phyloP scores from a whole-genome alignment of 1,140 invertebrate genomes.

The Bombus impatiens region DNA sequence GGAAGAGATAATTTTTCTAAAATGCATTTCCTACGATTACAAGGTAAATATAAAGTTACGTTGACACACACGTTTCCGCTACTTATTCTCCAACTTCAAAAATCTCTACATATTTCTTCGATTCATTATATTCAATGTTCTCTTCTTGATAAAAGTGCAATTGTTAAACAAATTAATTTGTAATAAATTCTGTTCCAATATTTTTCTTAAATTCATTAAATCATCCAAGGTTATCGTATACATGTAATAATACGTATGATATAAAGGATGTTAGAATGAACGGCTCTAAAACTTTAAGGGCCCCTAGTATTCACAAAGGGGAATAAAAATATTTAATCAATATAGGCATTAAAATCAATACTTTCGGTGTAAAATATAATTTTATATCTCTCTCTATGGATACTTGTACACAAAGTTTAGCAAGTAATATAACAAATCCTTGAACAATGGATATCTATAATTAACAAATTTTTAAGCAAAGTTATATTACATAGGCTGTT shows the following conservation, averaged over 20 bases:
- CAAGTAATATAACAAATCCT: background rate
- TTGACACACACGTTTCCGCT: background rate
- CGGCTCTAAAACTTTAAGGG: background rate
- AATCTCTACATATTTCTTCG: background rate
- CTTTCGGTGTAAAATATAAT: background rate
- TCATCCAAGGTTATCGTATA: background rate
- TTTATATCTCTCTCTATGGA: background rate
- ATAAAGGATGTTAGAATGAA: background rate
- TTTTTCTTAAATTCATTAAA: background rate
- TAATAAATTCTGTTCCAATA: background rate
- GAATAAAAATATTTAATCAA: background rate
- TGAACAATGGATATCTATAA: background rate
- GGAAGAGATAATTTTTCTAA: background rate
- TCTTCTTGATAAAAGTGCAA: background rate
- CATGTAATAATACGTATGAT: background rate
- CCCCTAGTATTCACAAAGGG: background rate
- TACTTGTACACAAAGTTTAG: background rate
- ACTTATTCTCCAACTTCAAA: background rate
- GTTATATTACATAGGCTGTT: too few relatives aligned
- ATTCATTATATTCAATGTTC: background rate
- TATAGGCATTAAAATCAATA: background rate
- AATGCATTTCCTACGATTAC: background rate
- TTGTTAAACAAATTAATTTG: background rate
- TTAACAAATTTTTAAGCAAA: too few relatives aligned
- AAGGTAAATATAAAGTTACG: background rate